phyloP scores from a whole-genome alignment of 2,113 vertebrate species.

The Scatophagus argus region DNA sequence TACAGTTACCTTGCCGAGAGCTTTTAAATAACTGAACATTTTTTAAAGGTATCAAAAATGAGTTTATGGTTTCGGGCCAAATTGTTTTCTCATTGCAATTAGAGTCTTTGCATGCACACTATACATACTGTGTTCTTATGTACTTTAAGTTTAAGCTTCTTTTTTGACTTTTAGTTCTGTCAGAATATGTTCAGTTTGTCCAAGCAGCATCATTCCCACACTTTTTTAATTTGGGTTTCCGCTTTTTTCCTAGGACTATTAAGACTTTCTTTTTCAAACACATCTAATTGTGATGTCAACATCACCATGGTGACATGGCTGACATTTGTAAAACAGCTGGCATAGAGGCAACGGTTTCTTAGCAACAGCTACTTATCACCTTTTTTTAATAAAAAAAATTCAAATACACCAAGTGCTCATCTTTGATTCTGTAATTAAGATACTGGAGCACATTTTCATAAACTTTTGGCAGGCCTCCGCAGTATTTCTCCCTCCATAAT shows the following conservation, averaged over 20 bases:
- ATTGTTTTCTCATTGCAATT: background rate
- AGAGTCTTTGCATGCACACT: background rate
- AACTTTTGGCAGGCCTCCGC: background rate
- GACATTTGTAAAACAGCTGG: slow-evolving; percentile 59
- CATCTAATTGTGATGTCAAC: slow-evolving; percentile 32
- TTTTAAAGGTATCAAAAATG: background rate
- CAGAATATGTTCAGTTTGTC: background rate
- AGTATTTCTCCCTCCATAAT: background rate
- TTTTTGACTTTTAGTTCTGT: slow-evolving; percentile 3
- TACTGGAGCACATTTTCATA: background rate
- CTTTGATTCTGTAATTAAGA: slow-evolving; percentile 12
- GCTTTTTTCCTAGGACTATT: background rate
- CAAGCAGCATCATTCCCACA: rapidly evolving
- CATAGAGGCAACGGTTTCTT: slow-evolving; percentile 56
- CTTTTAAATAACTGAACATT: background rate
- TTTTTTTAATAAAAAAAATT: slow-evolving; percentile 1
- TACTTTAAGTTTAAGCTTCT: background rate
- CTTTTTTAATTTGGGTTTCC: slow-evolving; percentile 11
- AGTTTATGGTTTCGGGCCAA: background rate
- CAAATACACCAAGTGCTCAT: background rate
- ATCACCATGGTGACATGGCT: slow-evolving; percentile 61
- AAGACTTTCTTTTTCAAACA: slow-evolving; percentile 1
- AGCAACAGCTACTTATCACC: slow-evolving; percentile 63
- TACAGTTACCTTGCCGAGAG: background rate
- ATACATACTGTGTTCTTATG: background rate